Evolutionary conservation across 2,888 invertebrate species (phyloP).

Genomic region (Pristionchus entomophagus): DNA sequence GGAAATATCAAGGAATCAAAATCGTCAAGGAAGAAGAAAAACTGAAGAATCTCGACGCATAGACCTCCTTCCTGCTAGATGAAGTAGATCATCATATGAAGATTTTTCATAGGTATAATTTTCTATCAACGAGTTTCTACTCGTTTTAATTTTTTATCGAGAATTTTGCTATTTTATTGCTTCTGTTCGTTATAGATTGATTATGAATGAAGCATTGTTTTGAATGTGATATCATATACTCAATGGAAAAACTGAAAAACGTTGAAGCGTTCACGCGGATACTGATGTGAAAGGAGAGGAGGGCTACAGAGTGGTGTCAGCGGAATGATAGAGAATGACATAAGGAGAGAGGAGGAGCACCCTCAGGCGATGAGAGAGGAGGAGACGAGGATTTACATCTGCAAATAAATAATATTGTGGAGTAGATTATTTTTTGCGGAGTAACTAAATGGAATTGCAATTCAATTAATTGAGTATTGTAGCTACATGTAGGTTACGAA

Average conservation of each 20-base stretch:
- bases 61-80: background rate
- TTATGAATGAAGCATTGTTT: background rate
- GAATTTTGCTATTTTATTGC: background rate
- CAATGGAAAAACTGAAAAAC: background rate
- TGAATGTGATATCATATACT: background rate
- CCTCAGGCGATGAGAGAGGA: too few relatives aligned
- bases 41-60: slow-evolving; percentile 53
- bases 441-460: too few relatives aligned
- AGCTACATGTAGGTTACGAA: too few relatives aligned
- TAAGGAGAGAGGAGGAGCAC: too few relatives aligned
- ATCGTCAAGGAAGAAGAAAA: slow-evolving; percentile 56
- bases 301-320: too few relatives aligned
- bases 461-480: too few relatives aligned
- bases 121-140: background rate
- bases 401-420: too few relatives aligned
- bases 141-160: background rate
- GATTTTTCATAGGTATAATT: background rate
- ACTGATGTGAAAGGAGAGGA: too few relatives aligned
- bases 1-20: slow-evolving; percentile 61
- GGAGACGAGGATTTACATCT: too few relatives aligned
- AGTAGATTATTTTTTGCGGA: too few relatives aligned
- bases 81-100: background rate
- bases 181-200: background rate
- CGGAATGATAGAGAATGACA: too few relatives aligned
- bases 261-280: too few relatives aligned